These are phyloP conservation scores for Microchirus variegatus DNA, from an alignment of 2,797 vertebrate genomes.

Conservation along the genomic window DNA sequence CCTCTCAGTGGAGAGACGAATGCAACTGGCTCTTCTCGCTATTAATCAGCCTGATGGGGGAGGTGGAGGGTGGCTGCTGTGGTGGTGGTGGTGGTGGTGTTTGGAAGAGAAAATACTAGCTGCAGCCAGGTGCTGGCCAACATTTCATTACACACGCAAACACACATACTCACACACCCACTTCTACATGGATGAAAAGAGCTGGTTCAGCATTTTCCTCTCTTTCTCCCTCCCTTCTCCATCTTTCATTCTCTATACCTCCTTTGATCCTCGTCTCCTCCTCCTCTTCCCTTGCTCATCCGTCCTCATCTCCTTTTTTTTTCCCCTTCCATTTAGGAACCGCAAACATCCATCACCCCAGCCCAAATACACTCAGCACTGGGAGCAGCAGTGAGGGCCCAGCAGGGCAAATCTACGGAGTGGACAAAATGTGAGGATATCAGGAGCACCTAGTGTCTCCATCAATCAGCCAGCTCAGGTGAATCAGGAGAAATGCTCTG, in stretches of 20 bases:
- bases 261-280: constrained; percentile 36
- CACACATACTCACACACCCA: background rate
- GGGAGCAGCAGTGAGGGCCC: constrained; percentile 34
- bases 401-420: constrained; percentile 45
- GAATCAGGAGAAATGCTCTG: constrained; percentile 59
- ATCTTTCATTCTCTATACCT: constrained; percentile 35
- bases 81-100: constrained; percentile 24
- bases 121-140: constrained; percentile 54
- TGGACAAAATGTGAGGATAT: constrained; percentile 69
- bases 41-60: constrained; percentile 76
- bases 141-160: constrained; percentile 26
- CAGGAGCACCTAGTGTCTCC: constrained; percentile 56
- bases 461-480: constrained; percentile 65
- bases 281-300: constrained; percentile 36
- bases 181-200: constrained; percentile 46
- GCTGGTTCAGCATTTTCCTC: constrained; percentile 60
- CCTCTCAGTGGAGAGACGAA: constrained; percentile 75
- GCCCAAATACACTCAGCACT: constrained; percentile 48
- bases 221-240: constrained; percentile 40
- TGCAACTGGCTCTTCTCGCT: constrained; percentile 79
- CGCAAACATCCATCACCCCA: constrained; percentile 65
- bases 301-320: constrained; percentile 48
- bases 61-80: constrained; percentile 29
- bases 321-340: constrained; percentile 50
- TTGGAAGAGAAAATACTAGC: constrained; percentile 36